phyloP scores from a whole-genome alignment of 2,888 invertebrate species.

The Cosmia trapezina region DNA sequence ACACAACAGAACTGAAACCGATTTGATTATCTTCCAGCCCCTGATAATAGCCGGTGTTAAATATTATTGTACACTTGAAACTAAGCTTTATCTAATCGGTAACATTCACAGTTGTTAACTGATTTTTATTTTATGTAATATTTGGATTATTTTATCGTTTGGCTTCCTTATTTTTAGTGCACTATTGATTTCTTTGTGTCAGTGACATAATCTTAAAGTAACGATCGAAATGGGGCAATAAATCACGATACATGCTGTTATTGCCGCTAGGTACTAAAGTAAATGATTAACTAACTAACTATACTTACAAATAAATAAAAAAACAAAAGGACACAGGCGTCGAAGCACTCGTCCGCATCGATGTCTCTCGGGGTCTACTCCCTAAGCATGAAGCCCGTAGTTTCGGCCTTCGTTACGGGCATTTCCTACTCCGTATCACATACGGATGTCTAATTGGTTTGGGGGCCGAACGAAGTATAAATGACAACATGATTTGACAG shows the following conservation, averaged over 20 bases:
- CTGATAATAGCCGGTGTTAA: conserved; percentile 33
- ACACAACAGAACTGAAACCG: conserved; percentile 4
- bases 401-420: too few relatives aligned
- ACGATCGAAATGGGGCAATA: background rate
- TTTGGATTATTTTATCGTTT: conserved; percentile 39
- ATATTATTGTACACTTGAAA: conserved; percentile 25
- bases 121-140: conserved; percentile 59
- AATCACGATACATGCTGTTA: background rate
- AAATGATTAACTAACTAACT: too few relatives aligned
- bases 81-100: conserved; percentile 44
- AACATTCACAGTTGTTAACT: conserved; percentile 31
- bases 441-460: too few relatives aligned
- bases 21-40: conserved; percentile 41
- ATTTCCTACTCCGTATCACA: too few relatives aligned
- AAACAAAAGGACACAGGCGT: too few relatives aligned
- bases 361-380: too few relatives aligned
- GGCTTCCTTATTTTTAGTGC: conserved; percentile 45
- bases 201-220: background rate
- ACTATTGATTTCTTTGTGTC: conserved; percentile 14
- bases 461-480: too few relatives aligned
- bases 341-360: too few relatives aligned
- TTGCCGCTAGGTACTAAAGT: too few relatives aligned
- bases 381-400: too few relatives aligned
- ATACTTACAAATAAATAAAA: too few relatives aligned
- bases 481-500: too few relatives aligned